A percentile compares a stretch with the other conserved stretches of the same genome.
phyloP scores from a whole-genome alignment of 1,140 invertebrate genomes.

The Akabosia matsudoensis region DNA sequence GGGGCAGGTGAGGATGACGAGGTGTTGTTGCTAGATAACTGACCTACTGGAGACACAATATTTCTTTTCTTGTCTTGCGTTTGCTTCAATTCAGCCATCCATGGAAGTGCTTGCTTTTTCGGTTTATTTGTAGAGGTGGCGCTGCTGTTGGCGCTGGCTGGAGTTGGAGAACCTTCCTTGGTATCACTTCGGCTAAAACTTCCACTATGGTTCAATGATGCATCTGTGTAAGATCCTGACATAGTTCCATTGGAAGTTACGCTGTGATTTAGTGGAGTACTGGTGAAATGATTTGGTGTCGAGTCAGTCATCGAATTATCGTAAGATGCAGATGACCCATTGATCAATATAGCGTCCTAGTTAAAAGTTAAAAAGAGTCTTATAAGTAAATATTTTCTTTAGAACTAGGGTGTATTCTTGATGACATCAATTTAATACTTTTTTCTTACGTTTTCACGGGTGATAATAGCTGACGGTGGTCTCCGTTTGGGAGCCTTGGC shows the following conservation, averaged over 20 bases:
- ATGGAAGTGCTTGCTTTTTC: slow-evolving; percentile 26
- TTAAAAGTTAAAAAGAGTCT: background rate
- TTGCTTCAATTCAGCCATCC: slow-evolving; percentile 44
- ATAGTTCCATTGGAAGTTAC: slow-evolving; percentile 21
- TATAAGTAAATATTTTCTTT: background rate
- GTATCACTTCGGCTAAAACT: slow-evolving; percentile 19
- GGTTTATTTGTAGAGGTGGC: background rate
- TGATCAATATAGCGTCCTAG: background rate
- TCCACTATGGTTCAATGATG: background rate
- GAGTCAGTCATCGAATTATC: slow-evolving; percentile 22
- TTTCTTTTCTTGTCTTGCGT: slow-evolving; percentile 43
- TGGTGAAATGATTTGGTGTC: slow-evolving; percentile 19
- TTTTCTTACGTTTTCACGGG: slow-evolving; percentile 34
- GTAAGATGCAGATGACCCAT: background rate
- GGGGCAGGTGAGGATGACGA: slow-evolving; percentile 6
- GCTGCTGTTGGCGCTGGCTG: slow-evolving; percentile 23
- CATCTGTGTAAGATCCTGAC: background rate
- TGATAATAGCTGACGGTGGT: slow-evolving; percentile 43
- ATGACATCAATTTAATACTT: background rate
- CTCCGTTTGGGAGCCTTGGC: slow-evolving; percentile 45
- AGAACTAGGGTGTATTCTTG: background rate
- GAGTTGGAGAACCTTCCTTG: slow-evolving; percentile 24
- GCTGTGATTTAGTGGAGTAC: slow-evolving; percentile 32
- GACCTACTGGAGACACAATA: background rate
- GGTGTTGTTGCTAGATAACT: background rate